Evolutionary conservation across 1,140 invertebrate species (phyloP).

Genomic region (Drosophila simulans): DNA sequence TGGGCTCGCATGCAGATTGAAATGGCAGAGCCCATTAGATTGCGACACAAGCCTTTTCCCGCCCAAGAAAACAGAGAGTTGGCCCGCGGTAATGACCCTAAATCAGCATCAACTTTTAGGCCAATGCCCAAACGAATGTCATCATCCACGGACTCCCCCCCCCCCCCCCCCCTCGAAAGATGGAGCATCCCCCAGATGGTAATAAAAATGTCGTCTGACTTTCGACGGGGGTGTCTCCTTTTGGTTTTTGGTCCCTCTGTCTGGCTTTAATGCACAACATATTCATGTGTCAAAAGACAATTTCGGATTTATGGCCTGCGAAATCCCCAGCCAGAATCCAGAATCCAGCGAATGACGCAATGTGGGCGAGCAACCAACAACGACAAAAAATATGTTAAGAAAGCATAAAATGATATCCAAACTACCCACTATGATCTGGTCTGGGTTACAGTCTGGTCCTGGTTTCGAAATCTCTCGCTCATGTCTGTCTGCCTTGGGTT

Average conservation of each 20-base stretch:
- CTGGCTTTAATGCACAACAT: slow-evolving; percentile 79
- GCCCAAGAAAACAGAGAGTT: neutral
- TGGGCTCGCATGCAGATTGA: slow-evolving; percentile 24
- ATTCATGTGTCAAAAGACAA: slow-evolving; percentile 84
- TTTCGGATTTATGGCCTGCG: slow-evolving; percentile 81
- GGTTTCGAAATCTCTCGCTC: slow-evolving; percentile 65
- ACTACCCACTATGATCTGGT: slow-evolving; percentile 49
- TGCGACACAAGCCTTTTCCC: slow-evolving; percentile 41
- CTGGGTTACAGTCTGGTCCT: slow-evolving; percentile 19
- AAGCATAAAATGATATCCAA: slow-evolving; percentile 81
- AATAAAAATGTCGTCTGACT: slow-evolving; percentile 70
- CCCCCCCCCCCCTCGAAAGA: slow-evolving; percentile 1
- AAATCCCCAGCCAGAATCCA: slow-evolving; percentile 49
- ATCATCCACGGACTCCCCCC: slow-evolving; percentile 68
- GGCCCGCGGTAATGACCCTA: slow-evolving; percentile 37
- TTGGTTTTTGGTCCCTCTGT: slow-evolving; percentile 7
- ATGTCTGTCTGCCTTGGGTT: slow-evolving; percentile 62
- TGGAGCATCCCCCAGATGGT: slow-evolving; percentile 45
- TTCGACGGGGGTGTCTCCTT: slow-evolving; percentile 20
- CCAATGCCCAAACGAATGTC: slow-evolving; percentile 70
- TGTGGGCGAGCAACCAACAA: slow-evolving; percentile 50
- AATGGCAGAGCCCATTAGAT: slow-evolving; percentile 39
- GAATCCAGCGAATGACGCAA: slow-evolving; percentile 58
- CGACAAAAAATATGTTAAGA: slow-evolving; percentile 77
- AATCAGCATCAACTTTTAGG: slow-evolving; percentile 67